Base-by-base conservation (phyloP, 2,888 invertebrate species). In the Liopterus haemorrhoidalis region DNA sequence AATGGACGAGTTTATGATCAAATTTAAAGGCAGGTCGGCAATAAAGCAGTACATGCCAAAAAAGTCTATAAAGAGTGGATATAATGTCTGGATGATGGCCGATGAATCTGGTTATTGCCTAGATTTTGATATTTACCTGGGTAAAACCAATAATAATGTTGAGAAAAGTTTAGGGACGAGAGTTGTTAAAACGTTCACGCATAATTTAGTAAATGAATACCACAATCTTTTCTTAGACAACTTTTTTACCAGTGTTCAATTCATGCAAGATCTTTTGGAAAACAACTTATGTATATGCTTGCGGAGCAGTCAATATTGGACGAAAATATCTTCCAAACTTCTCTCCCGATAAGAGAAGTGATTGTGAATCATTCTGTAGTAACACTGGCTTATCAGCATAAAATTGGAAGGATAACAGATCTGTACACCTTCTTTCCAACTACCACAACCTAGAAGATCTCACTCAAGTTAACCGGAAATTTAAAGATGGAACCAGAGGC, bases 91-190 rank as follows among this genome's bases (percentile, higher is more conserved):
- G 55, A 41, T 54, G 22, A 30, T 49, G 18, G 46, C 48, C 37
- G 59, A 55, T 28, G 49, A 50, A 32, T 35, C 20, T 19, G 52
- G 54, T 5, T 57, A 53, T 48, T 35, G 49, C 27, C 39, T 45
- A 14, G 49, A 57, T 8, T 60, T 58, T 53, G 49, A 58, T 37
- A 49, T 61, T 14, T 59, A 61, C 41, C 53, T 56, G 8, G 58
- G 58, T 9, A 57, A 59, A 51, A 41, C 48, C 14, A 54, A 36
- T 4, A 15, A 35, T 9, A 41, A 45, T 18, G 41, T 38, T 33
- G 51, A 56, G 35, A 51, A 55, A 18, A 37, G 51, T 22, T 38
- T 57, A 24, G 57, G 55, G 9, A 48, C 21, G 14, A 50, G 55
- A 28, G 52, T 59, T 16, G 56, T 58, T 20, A 37, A 39, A 31